A percentile compares a stretch with the other conserved stretches of the same genome.
Conservation (phyloP, 2,888 invertebrate species). For the Yponomeuta malinellus region DNA sequence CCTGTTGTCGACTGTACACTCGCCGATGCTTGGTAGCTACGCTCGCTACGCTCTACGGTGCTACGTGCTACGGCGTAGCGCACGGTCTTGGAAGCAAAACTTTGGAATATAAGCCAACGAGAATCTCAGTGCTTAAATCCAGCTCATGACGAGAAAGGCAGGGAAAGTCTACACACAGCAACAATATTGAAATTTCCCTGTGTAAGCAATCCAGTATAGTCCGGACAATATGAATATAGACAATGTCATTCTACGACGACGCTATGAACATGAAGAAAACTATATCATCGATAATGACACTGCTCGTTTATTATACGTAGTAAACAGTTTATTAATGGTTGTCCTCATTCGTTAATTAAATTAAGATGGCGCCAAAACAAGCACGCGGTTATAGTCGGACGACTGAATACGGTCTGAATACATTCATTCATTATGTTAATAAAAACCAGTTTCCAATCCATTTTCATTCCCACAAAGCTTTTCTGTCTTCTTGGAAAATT, state of each 20-base stretch:
- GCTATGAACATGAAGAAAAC: background rate
- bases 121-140: background rate
- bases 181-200: background rate
- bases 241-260: background rate
- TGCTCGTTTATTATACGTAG: background rate
- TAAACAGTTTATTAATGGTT: background rate
- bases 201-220: background rate
- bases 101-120: background rate
- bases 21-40: background rate
- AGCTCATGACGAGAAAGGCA: no score
- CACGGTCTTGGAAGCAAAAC: background rate
- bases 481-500: no score
- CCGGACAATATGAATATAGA: background rate
- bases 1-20: background rate
- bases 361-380: background rate
- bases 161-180: background rate
- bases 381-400: background rate
- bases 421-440: background rate
- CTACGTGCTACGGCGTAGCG: slow-evolving; percentile 10
- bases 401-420: background rate
- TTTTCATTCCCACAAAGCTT: no score
- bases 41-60: background rate
- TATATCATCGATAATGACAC: background rate
- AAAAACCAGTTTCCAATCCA: no score
- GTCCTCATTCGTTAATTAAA: background rate